Conservation (phyloP, 2,113 vertebrate species). For the Electrona antarctica region DNA sequence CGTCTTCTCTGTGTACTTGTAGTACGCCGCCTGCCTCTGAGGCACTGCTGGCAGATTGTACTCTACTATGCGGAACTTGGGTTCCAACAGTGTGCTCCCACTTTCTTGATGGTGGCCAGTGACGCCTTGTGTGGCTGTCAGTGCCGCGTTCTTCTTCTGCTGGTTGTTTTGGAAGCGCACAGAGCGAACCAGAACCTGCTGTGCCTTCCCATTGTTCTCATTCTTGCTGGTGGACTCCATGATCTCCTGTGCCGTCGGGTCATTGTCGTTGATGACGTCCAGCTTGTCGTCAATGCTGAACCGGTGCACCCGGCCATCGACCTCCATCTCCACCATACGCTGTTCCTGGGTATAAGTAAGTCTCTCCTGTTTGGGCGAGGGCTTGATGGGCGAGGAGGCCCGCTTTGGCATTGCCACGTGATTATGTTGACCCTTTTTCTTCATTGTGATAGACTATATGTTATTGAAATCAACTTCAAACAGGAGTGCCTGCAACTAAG, state of each 20-base stretch:
- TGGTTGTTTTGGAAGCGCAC: slow-evolving; percentile 91
- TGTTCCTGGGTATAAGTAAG: slow-evolving; percentile 96
- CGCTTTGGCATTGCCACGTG: slow-evolving; percentile 79
- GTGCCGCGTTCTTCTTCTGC: slow-evolving; percentile 88
- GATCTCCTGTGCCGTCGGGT: slow-evolving; percentile 95
- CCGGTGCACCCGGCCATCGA: slow-evolving; percentile 92
- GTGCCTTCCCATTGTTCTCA: slow-evolving; percentile 91
- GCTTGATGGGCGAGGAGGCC: slow-evolving; percentile 93
- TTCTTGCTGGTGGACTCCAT: slow-evolving; percentile 98
- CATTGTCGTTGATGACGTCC: slow-evolving; percentile 91
- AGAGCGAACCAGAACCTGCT: slow-evolving; percentile 85
- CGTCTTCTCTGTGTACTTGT: slow-evolving; percentile 90
- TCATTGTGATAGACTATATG: slow-evolving; percentile 79
- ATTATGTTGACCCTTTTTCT: slow-evolving; percentile 91
- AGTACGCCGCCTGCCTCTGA: slow-evolving; percentile 84
- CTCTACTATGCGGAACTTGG: slow-evolving; percentile 89
- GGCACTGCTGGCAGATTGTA: slow-evolving; percentile 94
- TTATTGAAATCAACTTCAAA: too few species aligned
- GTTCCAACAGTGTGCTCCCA: slow-evolving; percentile 80
- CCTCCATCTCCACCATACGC: slow-evolving; percentile 97
- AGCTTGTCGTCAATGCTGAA: slow-evolving; percentile 96
- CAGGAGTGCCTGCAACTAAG: too few species aligned
- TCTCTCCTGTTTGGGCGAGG: slow-evolving; percentile 92
- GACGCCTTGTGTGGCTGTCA: slow-evolving; percentile 73
- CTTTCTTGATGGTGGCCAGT: not conserved